A percentile compares a stretch with the other conserved stretches of the same genome.
These are phyloP conservation scores for Drosophila ochracea DNA, from an alignment of 2,888 invertebrate genomes.

Conservation along the genomic window DNA sequence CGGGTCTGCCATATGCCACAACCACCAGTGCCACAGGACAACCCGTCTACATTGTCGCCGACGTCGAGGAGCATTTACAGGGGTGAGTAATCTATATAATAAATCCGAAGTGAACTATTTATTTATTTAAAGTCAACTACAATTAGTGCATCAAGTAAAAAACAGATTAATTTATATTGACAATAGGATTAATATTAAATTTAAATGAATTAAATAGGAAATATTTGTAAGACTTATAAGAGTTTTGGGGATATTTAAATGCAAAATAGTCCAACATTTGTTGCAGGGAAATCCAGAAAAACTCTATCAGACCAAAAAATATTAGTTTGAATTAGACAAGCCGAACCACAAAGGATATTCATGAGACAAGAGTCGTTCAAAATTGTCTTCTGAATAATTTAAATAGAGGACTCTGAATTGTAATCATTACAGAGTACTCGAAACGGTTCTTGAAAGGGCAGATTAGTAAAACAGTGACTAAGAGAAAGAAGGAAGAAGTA, in stretches of 20 bases:
- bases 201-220: background rate
- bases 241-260: background rate
- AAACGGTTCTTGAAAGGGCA: background rate
- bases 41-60: conserved; percentile 85
- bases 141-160: background rate
- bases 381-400: background rate
- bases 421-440: background rate
- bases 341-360: background rate
- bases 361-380: background rate
- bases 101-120: background rate
- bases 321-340: background rate
- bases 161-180: background rate
- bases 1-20: conserved; percentile 84
- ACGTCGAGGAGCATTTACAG: conserved; percentile 84
- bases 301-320: background rate
- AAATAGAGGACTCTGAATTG: background rate
- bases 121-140: background rate
- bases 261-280: background rate
- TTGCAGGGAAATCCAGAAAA: background rate
- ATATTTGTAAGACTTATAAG: background rate
- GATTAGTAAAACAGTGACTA: background rate
- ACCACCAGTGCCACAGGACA: conserved; percentile 82
- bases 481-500: background rate
- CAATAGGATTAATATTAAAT: background rate
- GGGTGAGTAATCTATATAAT: conserved; percentile 79